Base-by-base conservation (phyloP, 2,797 vertebrate genomes). In the Pangasius krempfi region DNA sequence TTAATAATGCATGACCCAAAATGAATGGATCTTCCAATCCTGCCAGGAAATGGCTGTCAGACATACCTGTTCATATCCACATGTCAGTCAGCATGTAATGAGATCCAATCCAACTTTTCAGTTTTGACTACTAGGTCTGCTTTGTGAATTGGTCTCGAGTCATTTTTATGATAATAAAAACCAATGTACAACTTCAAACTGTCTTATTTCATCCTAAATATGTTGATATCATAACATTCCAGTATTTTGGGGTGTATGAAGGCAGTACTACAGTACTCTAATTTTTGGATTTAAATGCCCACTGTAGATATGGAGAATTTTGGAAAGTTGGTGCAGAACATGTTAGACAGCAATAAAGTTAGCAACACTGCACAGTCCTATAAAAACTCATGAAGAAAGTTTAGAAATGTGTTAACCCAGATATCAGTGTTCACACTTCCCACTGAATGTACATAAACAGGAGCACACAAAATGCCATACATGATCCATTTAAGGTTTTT, bases 1-100 rank as follows among this genome's bases (percentile, higher is more conserved):
- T 81, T 58, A 81, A 81, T 81, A 81, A 81, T 60, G 12, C 30
- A 81, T 81, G 33, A 60, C 30, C 54, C 33, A 60, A 60, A 81
- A 81, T 60, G 18, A 81, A 81, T 60, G 79, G 12, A 60, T 81
- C 14, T 37, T 81, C 56, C 54, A 60, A 40, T 81, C 56, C 33
- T 81, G 33, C 54, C 79, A 60, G 79, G 79, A 81, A 81, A 60
- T 40, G 79, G 79, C 22, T 25, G 33, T 14, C 56, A 80, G 78
- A 58, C 78, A 56, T 56, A 37, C 30, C n/a, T 37, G 30, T 52
- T 37, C 78, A 80, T 56, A 58, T 80, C 78, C 37, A 37, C 52
- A 81, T n/a, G 56, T 81, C 56, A 81, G 33, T 81, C 56, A 60
- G 4, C 79, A 81, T 40, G 54, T 40, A 40, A 37, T 25, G 54